Evolutionary conservation across 1,140 invertebrate genomes (phyloP).

Genomic region (Aphaenogaster ashmeadi): DNA sequence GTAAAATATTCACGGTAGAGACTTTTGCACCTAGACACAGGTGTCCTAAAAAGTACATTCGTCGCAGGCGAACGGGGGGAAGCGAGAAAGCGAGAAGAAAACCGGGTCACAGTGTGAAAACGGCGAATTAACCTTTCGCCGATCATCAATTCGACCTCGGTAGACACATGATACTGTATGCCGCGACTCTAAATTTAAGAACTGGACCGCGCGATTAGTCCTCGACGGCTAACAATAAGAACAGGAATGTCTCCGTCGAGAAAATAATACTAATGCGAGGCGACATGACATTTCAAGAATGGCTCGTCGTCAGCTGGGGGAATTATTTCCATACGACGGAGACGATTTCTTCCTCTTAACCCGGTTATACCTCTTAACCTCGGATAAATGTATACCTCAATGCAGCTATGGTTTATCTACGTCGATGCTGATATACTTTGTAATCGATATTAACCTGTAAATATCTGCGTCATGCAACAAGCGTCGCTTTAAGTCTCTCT

Average conservation of each 20-base stretch:
- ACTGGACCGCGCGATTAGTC: slow-evolving; percentile 41
- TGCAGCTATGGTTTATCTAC: neutral
- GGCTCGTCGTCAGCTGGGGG: slow-evolving; percentile 22
- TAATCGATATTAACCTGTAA: slow-evolving; percentile 15
- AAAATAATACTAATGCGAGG: slow-evolving; percentile 1
- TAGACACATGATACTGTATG: neutral
- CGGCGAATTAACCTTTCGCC: slow-evolving; percentile 54
- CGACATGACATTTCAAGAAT: slow-evolving; percentile 52
- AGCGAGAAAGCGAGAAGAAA: slow-evolving; percentile 28
- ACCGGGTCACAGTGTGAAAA: slow-evolving; percentile 58
- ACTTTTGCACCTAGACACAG: slow-evolving; percentile 42
- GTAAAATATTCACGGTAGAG: slow-evolving; percentile 56
- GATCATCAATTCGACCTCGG: neutral
- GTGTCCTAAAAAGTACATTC: slow-evolving; percentile 53
- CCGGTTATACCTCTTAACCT: slow-evolving; percentile 46
- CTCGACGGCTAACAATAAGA: slow-evolving; percentile 47
- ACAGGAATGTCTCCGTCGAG: neutral
- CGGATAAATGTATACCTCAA: slow-evolving; percentile 37
- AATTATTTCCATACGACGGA: slow-evolving; percentile 38
- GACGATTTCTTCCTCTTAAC: slow-evolving; percentile 37
- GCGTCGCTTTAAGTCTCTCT: neutral
- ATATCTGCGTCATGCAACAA: neutral
- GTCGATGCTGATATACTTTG: neutral
- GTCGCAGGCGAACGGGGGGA: neutral
- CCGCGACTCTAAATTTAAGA: slow-evolving; percentile 57